Base-by-base conservation (phyloP, 2,888 invertebrate genomes). In the Zhuqinia jingwanae region DNA sequence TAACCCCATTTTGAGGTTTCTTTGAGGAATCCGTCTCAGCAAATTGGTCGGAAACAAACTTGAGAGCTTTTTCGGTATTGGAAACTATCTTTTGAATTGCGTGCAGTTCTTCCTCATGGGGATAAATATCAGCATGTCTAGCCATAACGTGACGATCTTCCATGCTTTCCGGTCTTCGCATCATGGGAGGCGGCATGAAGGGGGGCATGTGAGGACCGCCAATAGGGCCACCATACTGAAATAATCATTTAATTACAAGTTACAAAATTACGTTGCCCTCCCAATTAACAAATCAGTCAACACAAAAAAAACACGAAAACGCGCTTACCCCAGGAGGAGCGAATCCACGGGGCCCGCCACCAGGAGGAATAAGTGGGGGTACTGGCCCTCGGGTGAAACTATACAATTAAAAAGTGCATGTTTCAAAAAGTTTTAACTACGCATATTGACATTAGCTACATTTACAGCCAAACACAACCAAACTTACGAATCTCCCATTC, bases 91-190 rank as follows among this genome's bases (percentile, higher is more conserved):
- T 96, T 93, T 99, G 98, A 85, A 99, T 97, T 82, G 95, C 95
- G 92, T 96, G 95, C 89, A 97, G 93, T 93, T 98, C 97, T 91
- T 95, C 95, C 93, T 98, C 98, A 91, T 95, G 95, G 0, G 99
- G 99, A 94, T 98, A 98, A 91, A 99, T 97, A 89, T 96, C 96
- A 0, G 96, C 96, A 93, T 99, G 99, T 91, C 97, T 96, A 76
- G 97, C 96, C 92, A 97, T 95, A 85, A 99, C 97, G 93, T 99
- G 98, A 11, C 98, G 95, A 93, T 99, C 99, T 93, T 99, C 99
- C 20, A 96, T 95, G n/a, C 97, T 96, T 93, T 98, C 98, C 0
- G 96, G 96, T 75, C 97, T 95, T 25, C 98, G 95, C 68, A 95
- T 95, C 91, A 93, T 93, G 47, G 94, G 94, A 15, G 94, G 94